Percentiles rank a stretch among this genome's conserved stretches.
These are phyloP conservation scores for Aegotheles bennettii DNA, from an alignment of 2,113 vertebrate genomes.

Conservation along the genomic window DNA sequence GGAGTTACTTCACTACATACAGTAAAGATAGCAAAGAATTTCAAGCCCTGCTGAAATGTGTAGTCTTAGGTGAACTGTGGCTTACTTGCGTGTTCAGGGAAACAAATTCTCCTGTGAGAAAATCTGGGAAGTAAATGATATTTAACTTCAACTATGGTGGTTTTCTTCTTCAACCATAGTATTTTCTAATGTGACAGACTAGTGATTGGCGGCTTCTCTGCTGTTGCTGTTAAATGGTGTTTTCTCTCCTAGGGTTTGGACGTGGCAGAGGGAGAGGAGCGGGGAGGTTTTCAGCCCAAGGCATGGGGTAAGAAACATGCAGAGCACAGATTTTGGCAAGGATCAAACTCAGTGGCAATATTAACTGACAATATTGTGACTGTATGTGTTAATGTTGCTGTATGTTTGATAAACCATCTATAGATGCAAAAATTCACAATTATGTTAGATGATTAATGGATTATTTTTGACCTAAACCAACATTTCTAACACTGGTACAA, in stretches of 20 bases:
- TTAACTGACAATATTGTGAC: background rate
- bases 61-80: background rate
- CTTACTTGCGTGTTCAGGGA: background rate
- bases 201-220: background rate
- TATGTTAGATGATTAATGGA: background rate
- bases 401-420: background rate
- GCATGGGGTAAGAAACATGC: conserved; percentile 87
- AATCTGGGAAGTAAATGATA: background rate
- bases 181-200: background rate
- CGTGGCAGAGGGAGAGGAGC: conserved; percentile 87
- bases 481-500: background rate
- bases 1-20: background rate
- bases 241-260: conserved; percentile 78
- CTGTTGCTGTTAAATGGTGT: conserved; percentile 54
- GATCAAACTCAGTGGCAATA: background rate
- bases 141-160: background rate
- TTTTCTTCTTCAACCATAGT: background rate
- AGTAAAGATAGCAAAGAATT: background rate
- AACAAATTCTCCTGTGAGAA: background rate
- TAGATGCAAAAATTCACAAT: background rate
- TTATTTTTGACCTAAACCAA: background rate
- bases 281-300: conserved; percentile 90
- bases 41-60: accelerated
- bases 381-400: background rate
- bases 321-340: conserved; percentile 6